Base-by-base conservation (phyloP, 2,113 vertebrate species). In the Otocyon megalotis region DNA sequence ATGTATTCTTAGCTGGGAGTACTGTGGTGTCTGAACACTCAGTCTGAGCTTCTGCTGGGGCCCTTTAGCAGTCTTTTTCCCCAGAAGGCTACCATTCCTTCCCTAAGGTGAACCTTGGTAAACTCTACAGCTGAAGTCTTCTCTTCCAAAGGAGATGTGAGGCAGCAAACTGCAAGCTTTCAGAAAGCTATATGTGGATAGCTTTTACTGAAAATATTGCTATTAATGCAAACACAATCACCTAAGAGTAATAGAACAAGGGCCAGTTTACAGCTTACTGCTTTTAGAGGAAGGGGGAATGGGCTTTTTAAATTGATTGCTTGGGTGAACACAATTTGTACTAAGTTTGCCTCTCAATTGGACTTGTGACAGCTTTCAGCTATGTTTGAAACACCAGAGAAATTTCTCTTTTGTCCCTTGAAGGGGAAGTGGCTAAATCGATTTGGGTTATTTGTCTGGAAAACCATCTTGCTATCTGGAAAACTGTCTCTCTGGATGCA, bases 381-480 rank as follows among this genome's bases (percentile, higher is more conserved):
- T 96, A 65, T 96, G 91, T 92, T 97, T 96, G 88, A 96, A 98
- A 93, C 81, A 97, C 37, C 95, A 94, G 89, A 98, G 96, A 30
- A 0, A 35, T 94, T 72, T 97, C 80, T 96, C 92, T 98, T 97
- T 97, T 97, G 84, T 98, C 22, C 62, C 77, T 98, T 97, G 87
- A 98, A 98, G 93, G 90, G 28, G 58, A 85, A 97, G 71, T 72
- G 95, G 79, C 82, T 81, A 97, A 96, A 88, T 95, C 79, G 43
- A 19, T 24, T 97, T 56, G 48, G 60, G 60, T 93, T 97, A 92
- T 97, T 97, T 97, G 93, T 97, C 88, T 89, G 87, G 81, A 85
- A 97, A 97, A 80, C 19, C 92, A 60, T 93, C 81, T 97, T 96
- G 30, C 58, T 97, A 30, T 97, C 88, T 97, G 79, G 84, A 87